Conservation (phyloP, 2,797 vertebrate species). For the Clamator glandarius region DNA sequence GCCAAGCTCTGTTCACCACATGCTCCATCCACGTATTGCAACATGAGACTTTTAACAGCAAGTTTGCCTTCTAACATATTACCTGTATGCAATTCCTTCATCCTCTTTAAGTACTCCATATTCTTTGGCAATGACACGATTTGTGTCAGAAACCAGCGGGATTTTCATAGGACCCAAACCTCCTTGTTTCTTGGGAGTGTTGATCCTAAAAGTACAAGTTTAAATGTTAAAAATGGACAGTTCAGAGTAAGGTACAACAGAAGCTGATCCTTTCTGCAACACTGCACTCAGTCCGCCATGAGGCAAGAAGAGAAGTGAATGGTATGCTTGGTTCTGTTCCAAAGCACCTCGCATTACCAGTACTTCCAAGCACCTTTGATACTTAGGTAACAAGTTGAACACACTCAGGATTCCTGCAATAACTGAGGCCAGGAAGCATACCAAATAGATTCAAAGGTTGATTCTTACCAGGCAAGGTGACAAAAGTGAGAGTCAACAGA, state of each 20-base stretch:
- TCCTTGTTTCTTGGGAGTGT: constrained; percentile 92
- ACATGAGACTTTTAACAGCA: background rate
- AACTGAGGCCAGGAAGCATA: background rate
- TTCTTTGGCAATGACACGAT: constrained; percentile 86
- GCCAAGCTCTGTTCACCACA: background rate
- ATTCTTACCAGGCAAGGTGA: constrained; percentile 92
- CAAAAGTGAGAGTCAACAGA: constrained; percentile 97
- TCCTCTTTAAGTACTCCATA: constrained; percentile 96
- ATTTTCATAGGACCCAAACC: constrained; percentile 94
- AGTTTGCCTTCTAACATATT: background rate
- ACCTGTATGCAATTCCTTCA: constrained; percentile 97
- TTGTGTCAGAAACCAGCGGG: constrained; percentile 90
- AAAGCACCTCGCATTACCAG: background rate
- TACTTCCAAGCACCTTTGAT: background rate
- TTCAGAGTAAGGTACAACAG: background rate
- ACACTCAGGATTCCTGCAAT: background rate
- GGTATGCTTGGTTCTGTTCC: background rate
- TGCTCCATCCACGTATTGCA: background rate
- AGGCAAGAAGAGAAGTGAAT: background rate
- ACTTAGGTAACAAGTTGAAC: background rate
- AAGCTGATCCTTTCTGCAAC: background rate
- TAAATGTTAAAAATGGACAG: background rate
- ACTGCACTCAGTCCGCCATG: background rate
- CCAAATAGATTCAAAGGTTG: background rate
- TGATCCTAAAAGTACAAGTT: constrained; percentile 81